Evolutionary conservation across 2,113 vertebrate species (phyloP), one percentile per base, ranked within the genome.

Genomic region (Tachysurus vachellii): DNA sequence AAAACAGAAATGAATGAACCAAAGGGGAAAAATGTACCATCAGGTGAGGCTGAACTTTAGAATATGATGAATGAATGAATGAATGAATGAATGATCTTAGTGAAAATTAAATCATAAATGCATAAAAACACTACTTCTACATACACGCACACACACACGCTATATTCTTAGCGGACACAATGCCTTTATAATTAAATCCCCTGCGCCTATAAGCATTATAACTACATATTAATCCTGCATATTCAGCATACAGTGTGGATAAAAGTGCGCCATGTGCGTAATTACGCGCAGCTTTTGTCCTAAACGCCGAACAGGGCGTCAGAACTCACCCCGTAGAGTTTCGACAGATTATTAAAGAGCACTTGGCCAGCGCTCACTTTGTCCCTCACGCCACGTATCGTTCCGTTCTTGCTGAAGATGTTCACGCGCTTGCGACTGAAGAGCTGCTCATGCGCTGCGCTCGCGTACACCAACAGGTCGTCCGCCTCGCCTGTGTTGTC

Each of bases 331-430:
- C 97, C 94, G 89, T 97, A 96, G 28, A 96, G 92, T 91, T 95
- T 96, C 91, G 96, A 95, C 91, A 99, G 94, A 93, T 97, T 97
- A 94, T 98, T 97, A 93, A 98, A 99, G 21, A 99, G 96, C 84
- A 96, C 97, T 93, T 99, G 98, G 26, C 98, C 98, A 5, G 98
- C 98, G 64, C 97, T 98, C 93, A 99, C 98, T 97, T 99, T 99
- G 89, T 99, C 97, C 92, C 96, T 98, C 91, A 99, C 97, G 44
- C 98, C 98, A 82, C 98, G 95, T 53, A 99, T 94, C 56, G 98
- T 99, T 80, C 98, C 98, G 0, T 99, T 99, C 94, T 99, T 99
- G 94, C 98, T 99, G 93, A 98, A 95, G 92, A 99, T 99, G 89
- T 99, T 98, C 92, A 99, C 94, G 89, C 98, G 91, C 89, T 96